Base-by-base conservation (phyloP, 2,797 vertebrate genomes). In the Hemitrygon akajei region DNA sequence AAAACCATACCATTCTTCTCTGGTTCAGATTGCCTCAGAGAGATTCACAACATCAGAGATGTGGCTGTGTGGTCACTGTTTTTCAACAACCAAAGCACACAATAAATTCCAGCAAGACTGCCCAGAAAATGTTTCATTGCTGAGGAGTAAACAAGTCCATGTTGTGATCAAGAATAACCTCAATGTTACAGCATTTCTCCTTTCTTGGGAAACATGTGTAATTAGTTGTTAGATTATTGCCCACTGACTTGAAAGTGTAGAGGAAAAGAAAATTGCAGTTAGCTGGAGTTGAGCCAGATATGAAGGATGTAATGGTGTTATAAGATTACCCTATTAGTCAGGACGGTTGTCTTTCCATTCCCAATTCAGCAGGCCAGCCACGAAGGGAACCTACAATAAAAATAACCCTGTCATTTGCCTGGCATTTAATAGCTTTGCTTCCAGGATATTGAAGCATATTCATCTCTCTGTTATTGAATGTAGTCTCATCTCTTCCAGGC, bases 401-500 rank as follows among this genome's bases (percentile, higher is more conserved):
- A 60, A 10, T 60, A 18, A 6, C 86, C 18, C n/a, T 66, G 60
- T n/a, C 20, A 89, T 37, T 30, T 69, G 86, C 7, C n/a, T 37
- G 63, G 34, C 7, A 18, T n/a, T 89, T 69, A 89, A 66, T 69
- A 34, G 86, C n/a, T 89, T 37, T 89, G 86, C 86, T 89, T 89
- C 86, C 18, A 18, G 16, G n/a, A 9, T 89, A 89, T 69, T 69
- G 86, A 89, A 34, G n/a, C 10, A 22, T 60, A 66, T 89, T 69
- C 66, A 66, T 69, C 60, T 58, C 47, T 37, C 86, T 69, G 63
- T 66, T 89, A 89, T 11, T 89, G 60, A 89, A 37, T 37, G 63
- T 34, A 0, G 16, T 16, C 27, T 75, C 11, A 18, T 56, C 82
- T 30, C 80, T 89, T 94, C 0, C 95, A 99, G 98, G 95, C 94